Conservation (phyloP, 2,888 invertebrate genomes). For the Bimastos eiseni region DNA sequence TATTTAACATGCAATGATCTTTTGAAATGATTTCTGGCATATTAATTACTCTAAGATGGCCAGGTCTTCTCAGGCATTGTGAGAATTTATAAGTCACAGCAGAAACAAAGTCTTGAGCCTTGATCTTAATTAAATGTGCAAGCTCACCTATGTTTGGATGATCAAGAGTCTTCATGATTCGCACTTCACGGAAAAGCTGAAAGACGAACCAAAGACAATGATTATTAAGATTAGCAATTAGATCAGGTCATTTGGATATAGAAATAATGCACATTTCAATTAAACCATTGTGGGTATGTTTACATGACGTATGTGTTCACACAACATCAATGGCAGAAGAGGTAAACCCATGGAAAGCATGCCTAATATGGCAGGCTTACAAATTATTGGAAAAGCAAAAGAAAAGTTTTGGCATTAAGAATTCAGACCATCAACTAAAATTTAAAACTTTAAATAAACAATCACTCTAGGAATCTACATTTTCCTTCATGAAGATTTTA, state of each 20-base stretch:
- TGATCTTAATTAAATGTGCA: background rate
- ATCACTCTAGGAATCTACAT: too few species aligned
- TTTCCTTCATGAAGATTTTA: too few species aligned
- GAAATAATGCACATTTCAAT: background rate
- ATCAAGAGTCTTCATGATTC: slow-evolving; percentile 65
- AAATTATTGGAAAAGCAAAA: too few species aligned
- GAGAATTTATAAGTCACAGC: background rate
- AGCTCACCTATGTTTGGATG: slow-evolving; percentile 62
- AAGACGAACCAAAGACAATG: background rate
- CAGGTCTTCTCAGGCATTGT: background rate
- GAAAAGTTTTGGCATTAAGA: too few species aligned
- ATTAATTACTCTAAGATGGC: background rate
- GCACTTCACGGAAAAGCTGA: slow-evolving; percentile 64
- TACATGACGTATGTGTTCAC: background rate
- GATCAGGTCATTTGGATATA: background rate
- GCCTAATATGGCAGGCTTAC: too few species aligned
- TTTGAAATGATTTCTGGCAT: background rate
- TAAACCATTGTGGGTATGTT: background rate
- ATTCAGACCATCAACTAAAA: too few species aligned
- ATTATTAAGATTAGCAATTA: background rate
- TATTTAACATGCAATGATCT: background rate
- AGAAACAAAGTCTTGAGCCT: background rate
- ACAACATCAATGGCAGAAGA: background rate
- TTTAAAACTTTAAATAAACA: too few species aligned
- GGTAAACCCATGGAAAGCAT: too few species aligned